Evolutionary conservation across 2,888 invertebrate species (phyloP), one percentile per base, ranked within the genome.

Genomic region (Fissipunctia ypsillon): DNA sequence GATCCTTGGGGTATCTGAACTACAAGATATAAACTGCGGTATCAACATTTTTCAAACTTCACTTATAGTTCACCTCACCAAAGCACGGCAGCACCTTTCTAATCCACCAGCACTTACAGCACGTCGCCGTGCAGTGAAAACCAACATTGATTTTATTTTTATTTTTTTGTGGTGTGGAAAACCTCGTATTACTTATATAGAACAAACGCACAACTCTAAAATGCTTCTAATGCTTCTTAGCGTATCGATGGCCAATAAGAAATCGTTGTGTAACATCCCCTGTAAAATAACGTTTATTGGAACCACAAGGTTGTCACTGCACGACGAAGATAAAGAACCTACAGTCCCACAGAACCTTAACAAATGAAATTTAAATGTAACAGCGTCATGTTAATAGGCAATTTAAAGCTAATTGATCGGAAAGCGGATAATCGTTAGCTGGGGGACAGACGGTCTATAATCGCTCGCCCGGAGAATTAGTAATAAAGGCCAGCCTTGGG

Each of bases 391-490:
- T 45, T 79, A 79, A 73, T 60, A 65, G 80, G 70, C 74, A 79
- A 83, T 81, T 74, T 68, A 69, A 66, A 74, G 31, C 68, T 74
- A 81, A 81, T 81, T 81, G 81, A 81, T 81, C 68, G 74, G 83
- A 81, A 80, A 65, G 54, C 63, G 68, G 78, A 65, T 75, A 76
- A 86, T 81, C 69, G 73, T 41, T 78, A 84, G 81, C 86, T 84
- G 86, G 66, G 75, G 66, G 75, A 68, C 78, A 45, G 64, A 77
- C 41, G 70, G 68, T 69, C 70, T 80, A 84, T 76, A 83, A 66
- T 73, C 84, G 70, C 43, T 69, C 72, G 70, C 67, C 63, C 78
- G 50, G 70, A 84, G 69, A 73, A 85, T 84, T 80, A 76, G 67
- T 74, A 73, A 70, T 70, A 76, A 75, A 76, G 54, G 71, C 59